Evolutionary conservation across 2,797 vertebrate species (phyloP).

Genomic region (Oreortyx pictus): DNA sequence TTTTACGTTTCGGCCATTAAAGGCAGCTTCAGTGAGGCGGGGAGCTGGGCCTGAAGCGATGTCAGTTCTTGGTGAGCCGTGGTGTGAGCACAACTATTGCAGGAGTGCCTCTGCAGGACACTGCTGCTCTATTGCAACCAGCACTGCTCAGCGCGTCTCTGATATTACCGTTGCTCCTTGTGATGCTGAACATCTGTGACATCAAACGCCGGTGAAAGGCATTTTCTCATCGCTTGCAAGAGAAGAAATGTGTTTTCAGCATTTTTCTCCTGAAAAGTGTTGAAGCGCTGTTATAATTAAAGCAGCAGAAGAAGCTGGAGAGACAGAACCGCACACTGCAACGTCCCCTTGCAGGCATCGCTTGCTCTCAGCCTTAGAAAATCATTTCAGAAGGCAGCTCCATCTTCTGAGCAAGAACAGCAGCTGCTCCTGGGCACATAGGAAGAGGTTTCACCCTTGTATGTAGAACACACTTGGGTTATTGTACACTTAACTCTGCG

Average conservation of each 20-base stretch:
- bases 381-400: slow-evolving; percentile 33
- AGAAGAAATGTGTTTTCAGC: slow-evolving; percentile 40
- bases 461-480: slow-evolving; percentile 3
- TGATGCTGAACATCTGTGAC: slow-evolving; percentile 15
- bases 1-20: background rate
- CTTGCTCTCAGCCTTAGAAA: slow-evolving; percentile 4
- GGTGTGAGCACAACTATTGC: background rate
- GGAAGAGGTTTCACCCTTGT: background rate
- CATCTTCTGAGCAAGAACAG: background rate
- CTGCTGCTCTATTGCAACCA: background rate
- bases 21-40: background rate
- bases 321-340: slow-evolving; percentile 35
- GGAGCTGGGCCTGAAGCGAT: accelerated
- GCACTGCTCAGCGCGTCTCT: background rate
- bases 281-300: slow-evolving; percentile 32
- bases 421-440: slow-evolving; percentile 28
- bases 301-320: slow-evolving; percentile 25
- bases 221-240: slow-evolving; percentile 4
- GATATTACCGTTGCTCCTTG: background rate
- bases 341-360: slow-evolving; percentile 6
- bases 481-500: slow-evolving; percentile 36
- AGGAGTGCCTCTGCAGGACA: background rate
- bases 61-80: background rate
- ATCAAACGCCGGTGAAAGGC: slow-evolving; percentile 18
- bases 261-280: background rate